Evolutionary conservation across 2,888 invertebrate species (phyloP).

Genomic region (Epiblema foenella): DNA sequence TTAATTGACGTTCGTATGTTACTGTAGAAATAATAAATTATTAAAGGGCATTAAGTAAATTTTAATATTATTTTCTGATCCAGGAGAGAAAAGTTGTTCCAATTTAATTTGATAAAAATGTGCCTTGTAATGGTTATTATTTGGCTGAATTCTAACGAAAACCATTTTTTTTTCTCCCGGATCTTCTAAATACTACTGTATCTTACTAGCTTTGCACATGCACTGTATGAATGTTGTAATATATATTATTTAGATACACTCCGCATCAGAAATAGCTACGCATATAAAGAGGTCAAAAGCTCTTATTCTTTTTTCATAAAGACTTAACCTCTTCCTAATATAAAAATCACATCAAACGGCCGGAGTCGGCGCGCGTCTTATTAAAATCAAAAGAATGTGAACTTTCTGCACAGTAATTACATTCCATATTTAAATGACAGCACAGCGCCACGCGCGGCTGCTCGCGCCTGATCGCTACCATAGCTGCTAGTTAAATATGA

Average conservation of each 20-base stretch:
- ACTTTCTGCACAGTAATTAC: too few species aligned
- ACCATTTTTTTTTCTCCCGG: neutral
- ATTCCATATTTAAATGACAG: too few species aligned
- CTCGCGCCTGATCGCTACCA: too few species aligned
- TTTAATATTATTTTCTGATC: neutral
- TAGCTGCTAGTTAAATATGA: too few species aligned
- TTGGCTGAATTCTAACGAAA: neutral
- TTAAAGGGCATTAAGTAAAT: neutral
- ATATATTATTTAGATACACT: neutral
- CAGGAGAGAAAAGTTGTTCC: neutral
- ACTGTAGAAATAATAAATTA: neutral
- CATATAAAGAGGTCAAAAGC: too few species aligned
- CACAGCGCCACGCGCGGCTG: too few species aligned
- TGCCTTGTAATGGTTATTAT: neutral
- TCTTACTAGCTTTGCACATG: neutral
- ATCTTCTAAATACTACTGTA: neutral
- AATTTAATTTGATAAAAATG: neutral
- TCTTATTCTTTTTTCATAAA: too few species aligned
- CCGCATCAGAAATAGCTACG: too few species aligned
- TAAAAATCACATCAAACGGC: too few species aligned
- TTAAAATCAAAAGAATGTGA: too few species aligned
- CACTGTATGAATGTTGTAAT: neutral
- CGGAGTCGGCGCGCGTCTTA: too few species aligned
- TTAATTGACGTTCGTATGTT: neutral
- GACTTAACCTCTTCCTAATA: too few species aligned